Evolutionary conservation across 1,140 invertebrate genomes (phyloP).

Genomic region (Sitodiplosis mosellana): DNA sequence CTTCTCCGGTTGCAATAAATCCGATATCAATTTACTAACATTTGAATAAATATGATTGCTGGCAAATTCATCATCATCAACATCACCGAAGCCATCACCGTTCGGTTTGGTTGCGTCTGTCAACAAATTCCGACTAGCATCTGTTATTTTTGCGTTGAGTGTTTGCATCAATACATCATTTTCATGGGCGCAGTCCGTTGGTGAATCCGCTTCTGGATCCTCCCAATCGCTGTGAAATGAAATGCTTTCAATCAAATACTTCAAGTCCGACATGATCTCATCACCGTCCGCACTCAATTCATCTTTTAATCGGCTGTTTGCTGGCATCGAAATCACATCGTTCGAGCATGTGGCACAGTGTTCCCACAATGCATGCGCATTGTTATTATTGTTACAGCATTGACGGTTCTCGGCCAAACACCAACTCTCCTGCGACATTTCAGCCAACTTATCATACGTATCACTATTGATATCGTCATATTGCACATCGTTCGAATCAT

Average conservation of each 20-base stretch:
- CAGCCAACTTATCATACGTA: neutral
- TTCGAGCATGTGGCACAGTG: conserved; percentile 11
- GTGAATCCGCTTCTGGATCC: conserved; percentile 5
- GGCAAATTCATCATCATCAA: neutral
- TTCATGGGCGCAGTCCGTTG: conserved; percentile 2
- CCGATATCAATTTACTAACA: conserved; percentile 4
- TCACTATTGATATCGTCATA: too few relatives aligned
- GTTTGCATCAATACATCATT: neutral
- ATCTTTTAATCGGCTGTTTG: conserved; percentile 10
- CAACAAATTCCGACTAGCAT: too few relatives aligned
- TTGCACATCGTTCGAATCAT: neutral
- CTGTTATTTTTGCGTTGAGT: too few relatives aligned
- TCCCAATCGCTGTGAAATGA: conserved; percentile 9
- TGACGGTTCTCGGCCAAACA: conserved; percentile 7
- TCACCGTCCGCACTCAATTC: conserved; percentile 26
- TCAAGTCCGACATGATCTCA: conserved; percentile 28
- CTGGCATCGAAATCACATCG: conserved; percentile 7
- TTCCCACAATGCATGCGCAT: conserved; percentile 11
- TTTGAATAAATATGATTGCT: conserved; percentile 1
- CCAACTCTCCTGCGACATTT: conserved; percentile 17
- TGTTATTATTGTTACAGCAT: conserved; percentile 2
- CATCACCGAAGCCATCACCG: neutral
- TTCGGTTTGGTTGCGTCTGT: too few relatives aligned
- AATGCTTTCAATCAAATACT: conserved; percentile 22
- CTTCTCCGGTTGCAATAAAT: conserved; percentile 8